Evolutionary conservation across 2,113 vertebrate species (phyloP).

Genomic region (Psephotus haematonotus): DNA sequence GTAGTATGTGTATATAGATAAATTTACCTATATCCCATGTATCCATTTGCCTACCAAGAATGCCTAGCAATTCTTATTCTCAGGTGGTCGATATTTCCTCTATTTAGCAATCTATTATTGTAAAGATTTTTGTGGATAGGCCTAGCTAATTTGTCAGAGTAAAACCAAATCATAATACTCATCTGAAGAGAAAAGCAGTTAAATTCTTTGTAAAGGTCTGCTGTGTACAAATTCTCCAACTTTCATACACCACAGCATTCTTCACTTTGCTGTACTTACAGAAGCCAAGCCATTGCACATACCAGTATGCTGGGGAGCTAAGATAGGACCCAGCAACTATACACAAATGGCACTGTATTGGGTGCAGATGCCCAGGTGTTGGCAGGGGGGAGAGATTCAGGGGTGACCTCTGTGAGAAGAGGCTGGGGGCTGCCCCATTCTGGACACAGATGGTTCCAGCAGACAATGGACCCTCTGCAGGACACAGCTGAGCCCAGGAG

Average conservation of each 20-base stretch:
- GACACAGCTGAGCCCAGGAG: neutral
- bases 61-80: neutral
- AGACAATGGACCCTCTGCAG: neutral
- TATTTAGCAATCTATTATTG: neutral
- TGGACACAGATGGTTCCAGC: neutral
- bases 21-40: neutral
- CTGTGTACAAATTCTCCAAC: neutral
- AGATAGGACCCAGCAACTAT: accelerated
- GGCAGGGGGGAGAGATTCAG: neutral
- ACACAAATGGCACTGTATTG: neutral
- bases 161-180: neutral
- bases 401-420: neutral
- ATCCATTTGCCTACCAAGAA: neutral
- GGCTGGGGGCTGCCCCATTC: neutral
- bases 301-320: accelerated
- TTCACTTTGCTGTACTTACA: neutral
- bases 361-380: neutral
- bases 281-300: neutral
- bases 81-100: neutral
- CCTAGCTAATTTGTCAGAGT: neutral
- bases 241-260: neutral
- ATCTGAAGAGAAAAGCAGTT: neutral
- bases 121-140: neutral
- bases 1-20: accelerated
- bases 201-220: neutral